Base-by-base conservation (phyloP, 2,797 vertebrate species). In the Crenuchus spilurus region DNA sequence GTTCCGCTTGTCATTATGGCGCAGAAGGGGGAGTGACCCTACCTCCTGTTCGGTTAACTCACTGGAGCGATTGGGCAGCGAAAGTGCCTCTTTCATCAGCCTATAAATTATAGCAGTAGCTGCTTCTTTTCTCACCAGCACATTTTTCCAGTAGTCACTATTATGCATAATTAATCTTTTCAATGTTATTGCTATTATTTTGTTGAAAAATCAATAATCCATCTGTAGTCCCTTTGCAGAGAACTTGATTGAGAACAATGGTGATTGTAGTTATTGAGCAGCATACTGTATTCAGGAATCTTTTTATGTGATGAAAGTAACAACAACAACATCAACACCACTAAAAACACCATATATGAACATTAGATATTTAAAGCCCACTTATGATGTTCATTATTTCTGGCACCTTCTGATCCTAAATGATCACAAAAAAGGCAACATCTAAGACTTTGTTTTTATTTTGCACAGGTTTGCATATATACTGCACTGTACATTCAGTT, bases 401-500 rank as follows among this genome's bases (percentile, higher is more conserved):
- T 33, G 30, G 33, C 22, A 37, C 10, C 3, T 37, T 18, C 57
- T 39, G 20, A n/a, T n/a, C n/a, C n/a, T n/a, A n/a, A 68, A 72
- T 62, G 63, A 72, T 62, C 33, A 72, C 55, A 74, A 65, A 73
- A 71, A 41, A 74, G 67, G 60, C 74, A 54, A 57, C 48, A 70
- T 68, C 65, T 73, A 69, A 74, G 64, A 79, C 64, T 94, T 94
- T 96, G 95, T 94, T 94, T 95, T 96, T 94, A 95, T 97, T 97
- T 95, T 96, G 95, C 96, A 97, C 95, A 97, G 97, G 96, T 95
- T 98, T 98, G 96, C 96, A 98, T 98, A 97, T 98, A 96, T 97
- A 98, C 96, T 96, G 96, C 97, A 98, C 96, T n/a, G 96, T 98
- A 98, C 96, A 98, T 98, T 98, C 96, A 98, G 95, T 97, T 97